Conservation (phyloP, 1,140 invertebrate genomes). For the Drosophila lacertosa region DNA sequence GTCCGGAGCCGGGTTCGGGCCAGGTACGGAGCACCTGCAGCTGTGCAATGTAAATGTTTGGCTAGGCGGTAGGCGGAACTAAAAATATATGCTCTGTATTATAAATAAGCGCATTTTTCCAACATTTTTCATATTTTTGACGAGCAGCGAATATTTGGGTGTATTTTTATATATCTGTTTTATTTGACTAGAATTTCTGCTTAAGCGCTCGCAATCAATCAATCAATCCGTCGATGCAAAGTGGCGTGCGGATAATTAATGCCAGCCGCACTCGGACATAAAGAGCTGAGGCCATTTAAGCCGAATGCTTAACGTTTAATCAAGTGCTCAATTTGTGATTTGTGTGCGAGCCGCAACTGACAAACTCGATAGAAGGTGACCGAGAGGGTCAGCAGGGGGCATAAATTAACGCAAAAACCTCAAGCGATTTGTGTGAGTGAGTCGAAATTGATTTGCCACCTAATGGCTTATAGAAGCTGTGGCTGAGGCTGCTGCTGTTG, state of each 20-base stretch:
- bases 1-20: neutral
- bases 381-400: slow-evolving; percentile 8
- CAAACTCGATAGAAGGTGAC: slow-evolving; percentile 25
- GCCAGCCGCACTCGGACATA: slow-evolving; percentile 11
- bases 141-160: neutral
- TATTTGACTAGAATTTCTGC: neutral
- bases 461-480: slow-evolving; percentile 31
- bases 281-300: slow-evolving; percentile 33
- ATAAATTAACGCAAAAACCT: slow-evolving; percentile 45
- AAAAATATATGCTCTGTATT: slow-evolving; percentile 33
- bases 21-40: neutral
- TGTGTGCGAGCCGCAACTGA: slow-evolving; percentile 44
- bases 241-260: slow-evolving; percentile 39
- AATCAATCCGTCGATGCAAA: slow-evolving; percentile 23
- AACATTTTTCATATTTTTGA: slow-evolving; percentile 8
- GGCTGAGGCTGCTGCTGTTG: too few species aligned
- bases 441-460: slow-evolving; percentile 41
- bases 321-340: slow-evolving; percentile 49
- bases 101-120: slow-evolving; percentile 50
- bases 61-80: slow-evolving; percentile 7
- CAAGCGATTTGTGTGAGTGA: slow-evolving; percentile 24
- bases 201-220: slow-evolving; percentile 21
- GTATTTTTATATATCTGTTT: neutral
- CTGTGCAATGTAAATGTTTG: slow-evolving; percentile 53
- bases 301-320: slow-evolving; percentile 41